phyloP scores from a whole-genome alignment of 2,113 vertebrate species.

The Pelvicachromis taeniatus region DNA sequence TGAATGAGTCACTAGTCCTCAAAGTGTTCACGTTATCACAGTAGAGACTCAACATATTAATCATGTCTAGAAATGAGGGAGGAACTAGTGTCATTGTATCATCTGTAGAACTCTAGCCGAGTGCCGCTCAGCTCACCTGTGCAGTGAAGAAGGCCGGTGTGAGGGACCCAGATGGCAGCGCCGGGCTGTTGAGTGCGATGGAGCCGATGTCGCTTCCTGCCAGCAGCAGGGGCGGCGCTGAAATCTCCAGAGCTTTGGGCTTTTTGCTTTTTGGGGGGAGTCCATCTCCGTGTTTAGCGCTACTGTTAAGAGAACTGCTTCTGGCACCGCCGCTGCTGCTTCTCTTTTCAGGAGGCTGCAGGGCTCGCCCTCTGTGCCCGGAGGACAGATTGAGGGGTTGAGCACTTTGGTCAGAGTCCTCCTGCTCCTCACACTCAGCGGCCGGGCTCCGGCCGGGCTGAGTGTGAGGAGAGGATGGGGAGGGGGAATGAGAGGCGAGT shows the following conservation, averaged over 20 bases:
- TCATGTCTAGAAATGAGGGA: neutral
- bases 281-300: conserved; percentile 63
- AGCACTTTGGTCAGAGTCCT: conserved; percentile 75
- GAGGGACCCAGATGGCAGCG: conserved; percentile 89
- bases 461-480: conserved; percentile 72
- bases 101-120: neutral
- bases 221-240: conserved; percentile 83
- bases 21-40: neutral
- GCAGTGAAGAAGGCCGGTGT: conserved; percentile 94
- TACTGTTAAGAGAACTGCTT: conserved; percentile 20
- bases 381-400: conserved; percentile 95
- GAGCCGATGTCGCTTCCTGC: conserved; percentile 87
- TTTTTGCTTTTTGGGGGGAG: conserved; percentile 91
- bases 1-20: neutral
- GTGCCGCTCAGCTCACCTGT: conserved; percentile 77
- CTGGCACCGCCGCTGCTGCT: conserved; percentile 31
- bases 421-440: conserved; percentile 65
- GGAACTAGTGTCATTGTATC: neutral
- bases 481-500: conserved; percentile 66
- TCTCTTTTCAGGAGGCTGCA: conserved; percentile 51
- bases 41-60: neutral
- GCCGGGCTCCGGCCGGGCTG: conserved; percentile 76
- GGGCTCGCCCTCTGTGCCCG: conserved; percentile 84
- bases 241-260: conserved; percentile 94
- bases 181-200: conserved; percentile 92